Evolutionary conservation across 2,888 invertebrate genomes (phyloP), one percentile per base, ranked within the genome.

Genomic region (Agapetus fuscipes): DNA sequence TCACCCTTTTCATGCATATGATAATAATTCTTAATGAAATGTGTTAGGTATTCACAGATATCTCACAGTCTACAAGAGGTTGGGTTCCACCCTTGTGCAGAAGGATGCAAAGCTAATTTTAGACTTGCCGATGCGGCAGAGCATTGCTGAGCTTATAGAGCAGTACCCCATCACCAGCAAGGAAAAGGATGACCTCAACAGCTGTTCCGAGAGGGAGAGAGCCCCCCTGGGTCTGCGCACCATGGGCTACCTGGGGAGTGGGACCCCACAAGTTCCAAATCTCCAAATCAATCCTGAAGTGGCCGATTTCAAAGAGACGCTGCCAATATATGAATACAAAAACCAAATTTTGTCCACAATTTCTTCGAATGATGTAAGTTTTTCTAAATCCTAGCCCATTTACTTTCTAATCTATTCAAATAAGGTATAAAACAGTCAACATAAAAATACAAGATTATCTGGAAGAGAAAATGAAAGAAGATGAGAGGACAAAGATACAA

Each of bases 111-210:
- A 72, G 30, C 70, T 85, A 32, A 72, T 75, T 27, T 54, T 85
- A 44, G 75, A 75, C 38, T 70, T 75, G 0, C 64, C 72, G 43
- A 79, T 82, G 47, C 64, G 76, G 9, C 76, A 77, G 45, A 73
- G 72, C 36, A 75, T 82, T 44, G 68, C 68, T 1, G 73, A 69
- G 51, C 57, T 84, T 27, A 64, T 80, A 32, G 75, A 76, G 50
- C 68, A 75, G 6, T 81, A 73, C 55, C 84, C 84, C 0, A 67
- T 85, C 29, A 80, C 79, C 3, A 72, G 69, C 43, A 73, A 72
- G 49, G 84, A 85, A 60, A 72, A 78, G 37, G 78, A 82, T 52
- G 83, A 84, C 48, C 61, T 84, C 17, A 67, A 76, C 43, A 78
- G 78, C 12, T 74, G 75, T 25, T 75, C 76, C 0, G 83, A 83